Base-by-base conservation (phyloP, 1,140 invertebrate species). In the Rhopalosiphum padi region DNA sequence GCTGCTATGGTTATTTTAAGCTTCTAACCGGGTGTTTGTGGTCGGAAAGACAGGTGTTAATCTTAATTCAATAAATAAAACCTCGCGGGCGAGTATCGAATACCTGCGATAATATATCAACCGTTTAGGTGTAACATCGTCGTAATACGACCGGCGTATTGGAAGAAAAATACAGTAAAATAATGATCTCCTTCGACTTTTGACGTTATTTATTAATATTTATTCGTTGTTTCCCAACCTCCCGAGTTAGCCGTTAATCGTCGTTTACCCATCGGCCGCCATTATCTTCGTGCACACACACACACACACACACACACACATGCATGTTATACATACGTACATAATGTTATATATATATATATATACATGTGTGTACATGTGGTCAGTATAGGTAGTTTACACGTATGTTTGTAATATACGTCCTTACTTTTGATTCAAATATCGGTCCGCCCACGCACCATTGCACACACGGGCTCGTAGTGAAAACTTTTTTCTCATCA, bases 41-140 rank as follows among this genome's bases (percentile, higher is more conserved):
- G 30, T 68, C 30, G 30, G 25, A n/a, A n/a, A 68, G 30, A 68
- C 60, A 68, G 60, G 60, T 68, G 83, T 43, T 86, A 86, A 86
- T 86, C 41, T 86, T 30, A 86, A 86, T 41, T 86, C 83, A 43
- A 86, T 86, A 86, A 86, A 86, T 86, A 43, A 86, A 86, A 43
- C 22, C 83, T 41, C 7, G 23, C 83, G 0, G 60, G 60, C 9
- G 25, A 11, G 25, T 30, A 55, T 55, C 55, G 55, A 60, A 60
- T 60, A 30, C 60, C 30, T 4, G 60, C 41, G 23, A 30, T 41
- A 9, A 46, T 86, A 86, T 18, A 86, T 43, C 83, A 43, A 86
- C 37, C 9, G 23, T 46, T 86, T 15, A 46, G 82, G 35, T 41
- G 60, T 37, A 37, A 18, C n/a, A 68, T 68, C 60, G 11, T n/a